Conservation (phyloP, 2,113 vertebrate genomes). For the Damaliscus lunatus region DNA sequence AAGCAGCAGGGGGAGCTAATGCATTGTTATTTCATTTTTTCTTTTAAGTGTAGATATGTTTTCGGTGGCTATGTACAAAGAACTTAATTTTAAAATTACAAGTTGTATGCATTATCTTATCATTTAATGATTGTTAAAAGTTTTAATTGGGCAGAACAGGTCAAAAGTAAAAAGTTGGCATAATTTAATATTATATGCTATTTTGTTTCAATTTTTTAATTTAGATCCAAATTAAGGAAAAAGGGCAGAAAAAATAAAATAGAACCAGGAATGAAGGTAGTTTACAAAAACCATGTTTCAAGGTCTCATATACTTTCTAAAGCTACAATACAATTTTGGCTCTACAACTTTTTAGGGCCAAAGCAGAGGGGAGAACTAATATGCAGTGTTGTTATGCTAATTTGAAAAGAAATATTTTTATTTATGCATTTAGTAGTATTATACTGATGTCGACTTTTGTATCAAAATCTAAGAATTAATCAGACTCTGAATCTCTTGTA, state of each 20-base stretch:
- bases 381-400: neutral
- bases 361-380: neutral
- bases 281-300: neutral
- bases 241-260: conserved; percentile 6
- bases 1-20: conserved; percentile 60
- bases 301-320: neutral
- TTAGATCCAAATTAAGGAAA: neutral
- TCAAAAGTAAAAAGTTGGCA: neutral
- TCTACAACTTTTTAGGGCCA: neutral
- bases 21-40: neutral
- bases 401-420: neutral
- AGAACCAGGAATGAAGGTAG: neutral
- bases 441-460: neutral
- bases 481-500: neutral
- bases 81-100: neutral
- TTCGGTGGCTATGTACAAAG: neutral
- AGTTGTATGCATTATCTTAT: neutral
- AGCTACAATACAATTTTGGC: neutral
- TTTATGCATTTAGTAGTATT: neutral
- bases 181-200: neutral
- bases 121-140: neutral
- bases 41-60: neutral
- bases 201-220: neutral
- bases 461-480: neutral
- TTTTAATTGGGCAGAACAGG: neutral